Evolutionary conservation across 2,888 invertebrate species (phyloP).

Genomic region (Metellina segmentata): DNA sequence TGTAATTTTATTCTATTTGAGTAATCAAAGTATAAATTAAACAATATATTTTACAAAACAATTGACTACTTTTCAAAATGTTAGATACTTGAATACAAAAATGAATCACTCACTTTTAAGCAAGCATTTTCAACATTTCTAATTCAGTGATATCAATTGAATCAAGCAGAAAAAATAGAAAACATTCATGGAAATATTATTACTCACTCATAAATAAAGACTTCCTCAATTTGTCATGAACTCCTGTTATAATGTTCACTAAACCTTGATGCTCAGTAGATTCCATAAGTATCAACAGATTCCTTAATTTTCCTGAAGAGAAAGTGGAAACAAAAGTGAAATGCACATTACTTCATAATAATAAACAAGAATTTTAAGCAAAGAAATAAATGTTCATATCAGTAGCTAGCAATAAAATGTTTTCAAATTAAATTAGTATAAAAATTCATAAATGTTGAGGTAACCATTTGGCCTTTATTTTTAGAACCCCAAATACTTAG

Average conservation of each 20-base stretch:
- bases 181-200: neutral
- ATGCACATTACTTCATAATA: no score
- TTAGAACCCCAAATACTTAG: no score
- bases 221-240: slow-evolving; percentile 47
- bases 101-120: neutral
- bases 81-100: neutral
- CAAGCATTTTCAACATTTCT: neutral
- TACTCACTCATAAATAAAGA: slow-evolving; percentile 33
- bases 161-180: neutral
- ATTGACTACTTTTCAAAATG: neutral
- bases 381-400: no score
- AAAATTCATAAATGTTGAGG: no score
- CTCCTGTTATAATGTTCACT: slow-evolving; percentile 20
- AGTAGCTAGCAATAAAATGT: no score
- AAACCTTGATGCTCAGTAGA: slow-evolving; percentile 9
- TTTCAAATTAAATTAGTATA: no score
- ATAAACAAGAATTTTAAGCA: no score
- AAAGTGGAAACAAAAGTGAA: no score
- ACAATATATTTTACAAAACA: neutral
- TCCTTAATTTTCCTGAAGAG: no score
- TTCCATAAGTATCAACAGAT: no score
- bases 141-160: neutral
- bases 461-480: no score
- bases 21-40: neutral
- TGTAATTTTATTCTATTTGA: neutral